Evolutionary conservation across 2,888 invertebrate genomes (phyloP).

Genomic region (Callosobruchus maculatus): DNA sequence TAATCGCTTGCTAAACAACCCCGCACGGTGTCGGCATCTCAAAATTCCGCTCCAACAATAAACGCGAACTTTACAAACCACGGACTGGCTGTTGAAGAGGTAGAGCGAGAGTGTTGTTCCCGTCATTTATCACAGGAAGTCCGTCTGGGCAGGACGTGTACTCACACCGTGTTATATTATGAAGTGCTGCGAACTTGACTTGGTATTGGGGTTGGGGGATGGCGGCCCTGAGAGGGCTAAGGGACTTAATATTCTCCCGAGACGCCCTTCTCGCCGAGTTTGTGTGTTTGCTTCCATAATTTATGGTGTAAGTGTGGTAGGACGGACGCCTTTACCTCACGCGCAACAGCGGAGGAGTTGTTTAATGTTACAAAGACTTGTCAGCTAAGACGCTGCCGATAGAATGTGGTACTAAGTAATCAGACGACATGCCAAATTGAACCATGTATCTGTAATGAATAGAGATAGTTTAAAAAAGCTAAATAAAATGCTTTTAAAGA

Average conservation of each 20-base stretch:
- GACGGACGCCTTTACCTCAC: constrained; percentile 4
- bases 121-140: constrained; percentile 35
- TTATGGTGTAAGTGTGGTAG: constrained; percentile 18
- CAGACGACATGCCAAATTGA: too few species aligned
- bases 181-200: constrained; percentile 32
- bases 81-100: constrained; percentile 18
- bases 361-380: too few species aligned
- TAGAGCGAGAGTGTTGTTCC: constrained; percentile 25
- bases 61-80: constrained; percentile 21
- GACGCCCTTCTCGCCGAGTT: constrained; percentile 8
- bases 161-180: constrained; percentile 34
- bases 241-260: constrained; percentile 23
- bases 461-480: too few species aligned
- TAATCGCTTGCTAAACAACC: constrained; percentile 5
- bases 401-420: too few species aligned
- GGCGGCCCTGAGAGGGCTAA: constrained; percentile 13
- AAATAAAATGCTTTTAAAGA: too few species aligned
- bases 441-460: too few species aligned
- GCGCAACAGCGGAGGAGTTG: background rate
- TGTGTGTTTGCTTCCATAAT: constrained; percentile 23
- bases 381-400: too few species aligned
- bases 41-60: constrained; percentile 18
- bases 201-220: constrained; percentile 20
- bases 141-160: constrained; percentile 38
- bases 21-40: constrained; percentile 9